Conservation (phyloP, 2,888 invertebrate species). For the Synergus laeviventris region DNA sequence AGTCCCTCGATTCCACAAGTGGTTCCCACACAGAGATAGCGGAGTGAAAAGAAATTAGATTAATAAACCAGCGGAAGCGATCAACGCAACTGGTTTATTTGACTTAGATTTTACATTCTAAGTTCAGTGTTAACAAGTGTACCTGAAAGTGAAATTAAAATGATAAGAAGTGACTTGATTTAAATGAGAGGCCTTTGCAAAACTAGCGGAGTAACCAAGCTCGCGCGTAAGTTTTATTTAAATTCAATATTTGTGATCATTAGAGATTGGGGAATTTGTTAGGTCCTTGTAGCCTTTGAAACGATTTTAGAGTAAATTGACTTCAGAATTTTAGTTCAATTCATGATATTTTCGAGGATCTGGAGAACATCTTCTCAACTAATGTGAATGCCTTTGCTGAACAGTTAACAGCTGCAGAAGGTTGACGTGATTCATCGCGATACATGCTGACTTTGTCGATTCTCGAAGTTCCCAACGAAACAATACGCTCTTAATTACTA, state of each 20-base stretch:
- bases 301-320: too few species aligned
- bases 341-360: not conserved
- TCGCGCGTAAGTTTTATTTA: conserved; percentile 23
- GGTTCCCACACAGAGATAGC: not conserved
- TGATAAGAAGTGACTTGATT: conserved; percentile 1
- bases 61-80: not conserved
- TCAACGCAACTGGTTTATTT: conserved; percentile 7
- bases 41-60: conserved; percentile 4
- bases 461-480: conserved; percentile 18
- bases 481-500: conserved; percentile 26
- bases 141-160: conserved; percentile 10
- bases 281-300: not conserved
- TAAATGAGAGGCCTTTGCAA: conserved; percentile 29
- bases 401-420: conserved; percentile 9
- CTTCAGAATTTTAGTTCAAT: too few species aligned
- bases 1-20: conserved; percentile 38
- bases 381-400: not conserved
- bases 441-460: conserved; percentile 16
- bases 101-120: not conserved
- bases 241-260: not conserved
- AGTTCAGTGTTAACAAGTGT: not conserved
- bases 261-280: not conserved
- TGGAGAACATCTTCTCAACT: not conserved
- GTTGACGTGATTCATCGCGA: conserved; percentile 28
- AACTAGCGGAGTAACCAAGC: conserved; percentile 9